Evolutionary conservation across 2,888 invertebrate genomes (phyloP), one percentile per base, ranked within the genome.

Genomic region (Thera britannica): DNA sequence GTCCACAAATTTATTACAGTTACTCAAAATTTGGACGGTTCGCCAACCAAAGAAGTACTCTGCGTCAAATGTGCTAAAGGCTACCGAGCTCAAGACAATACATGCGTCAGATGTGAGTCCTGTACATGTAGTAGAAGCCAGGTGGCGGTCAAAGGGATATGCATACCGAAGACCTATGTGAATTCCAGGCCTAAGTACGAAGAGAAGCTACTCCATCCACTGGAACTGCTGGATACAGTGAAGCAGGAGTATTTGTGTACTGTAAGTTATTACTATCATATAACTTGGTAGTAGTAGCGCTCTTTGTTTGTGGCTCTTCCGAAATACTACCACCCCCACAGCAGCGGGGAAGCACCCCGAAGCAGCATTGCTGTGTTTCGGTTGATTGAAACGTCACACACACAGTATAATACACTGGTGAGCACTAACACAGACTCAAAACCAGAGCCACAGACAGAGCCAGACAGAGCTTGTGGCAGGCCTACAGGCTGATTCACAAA

Each of bases 1-100:
- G 3, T 38, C 38, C 2, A 38, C 6, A 6, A 60, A 51, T n/a
- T 8, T 49, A 54, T 67, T 73, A 7, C 72, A 93, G 93, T 92
- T 2, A 91, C 93, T 0, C 90, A 90, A 81, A 90, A 90, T 74
- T 75, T 87, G 9, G 92, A 93, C 70, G 93, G 93, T 1, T 87
- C 92, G 0, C 83, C 90, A 4, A 80, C 87, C 73, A 91, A 87
- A 72, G 93, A 92, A 65, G 89, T 92, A 0, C 83, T 86, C n/a
- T 93, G 93, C 72, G 82, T 92, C 2, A 92, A 88, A 75, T 93
- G 93, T 71, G 83, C 88, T 0, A 85, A 87, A 7, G 92, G 92
- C 0, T 92, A 81, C 74, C 86, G 76, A 58, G 78, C 83, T 0
- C 63, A 71, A 8, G 75, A 75, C 65, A 89, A 90, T 71, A 70